Evolutionary conservation across 2,797 vertebrate species (phyloP).

Genomic region (Sus cebifrons): DNA sequence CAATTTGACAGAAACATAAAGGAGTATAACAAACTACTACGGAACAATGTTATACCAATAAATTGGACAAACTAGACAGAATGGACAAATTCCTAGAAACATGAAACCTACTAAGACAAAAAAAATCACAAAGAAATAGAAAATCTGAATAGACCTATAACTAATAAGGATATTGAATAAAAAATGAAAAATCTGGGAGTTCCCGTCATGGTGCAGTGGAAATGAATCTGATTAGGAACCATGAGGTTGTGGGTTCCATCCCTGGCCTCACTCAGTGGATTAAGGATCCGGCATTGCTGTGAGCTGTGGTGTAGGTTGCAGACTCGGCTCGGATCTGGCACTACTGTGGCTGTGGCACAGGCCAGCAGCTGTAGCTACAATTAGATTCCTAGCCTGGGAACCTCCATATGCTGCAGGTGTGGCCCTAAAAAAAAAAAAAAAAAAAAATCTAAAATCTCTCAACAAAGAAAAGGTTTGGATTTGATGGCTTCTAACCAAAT

Average conservation of each 20-base stretch:
- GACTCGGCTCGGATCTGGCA: too few relatives aligned
- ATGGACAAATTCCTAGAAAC: not conserved
- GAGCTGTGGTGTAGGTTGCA: too few relatives aligned
- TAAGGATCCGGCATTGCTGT: too few relatives aligned
- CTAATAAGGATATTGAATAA: not conserved
- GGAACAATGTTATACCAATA: not conserved
- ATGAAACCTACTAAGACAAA: not conserved
- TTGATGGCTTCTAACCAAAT: not conserved
- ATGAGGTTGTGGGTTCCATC: too few relatives aligned
- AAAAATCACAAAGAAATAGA: not conserved
- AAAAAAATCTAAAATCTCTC: conserved; percentile 5
- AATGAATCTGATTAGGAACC: too few relatives aligned
- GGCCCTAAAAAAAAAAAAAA: too few relatives aligned
- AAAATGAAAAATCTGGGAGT: not conserved
- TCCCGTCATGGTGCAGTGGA: too few relatives aligned
- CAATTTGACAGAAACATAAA: not conserved
- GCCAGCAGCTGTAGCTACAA: too few relatives aligned
- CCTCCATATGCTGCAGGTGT: too few relatives aligned
- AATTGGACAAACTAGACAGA: not conserved
- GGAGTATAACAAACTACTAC: not conserved
- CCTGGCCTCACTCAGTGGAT: too few relatives aligned
- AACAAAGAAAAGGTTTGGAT: conserved; percentile 9
- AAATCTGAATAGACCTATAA: not conserved
- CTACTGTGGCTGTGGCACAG: too few relatives aligned
- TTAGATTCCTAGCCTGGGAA: too few relatives aligned